Conservation (phyloP, 1,140 invertebrate species). For the Drosophila sp. region DNA sequence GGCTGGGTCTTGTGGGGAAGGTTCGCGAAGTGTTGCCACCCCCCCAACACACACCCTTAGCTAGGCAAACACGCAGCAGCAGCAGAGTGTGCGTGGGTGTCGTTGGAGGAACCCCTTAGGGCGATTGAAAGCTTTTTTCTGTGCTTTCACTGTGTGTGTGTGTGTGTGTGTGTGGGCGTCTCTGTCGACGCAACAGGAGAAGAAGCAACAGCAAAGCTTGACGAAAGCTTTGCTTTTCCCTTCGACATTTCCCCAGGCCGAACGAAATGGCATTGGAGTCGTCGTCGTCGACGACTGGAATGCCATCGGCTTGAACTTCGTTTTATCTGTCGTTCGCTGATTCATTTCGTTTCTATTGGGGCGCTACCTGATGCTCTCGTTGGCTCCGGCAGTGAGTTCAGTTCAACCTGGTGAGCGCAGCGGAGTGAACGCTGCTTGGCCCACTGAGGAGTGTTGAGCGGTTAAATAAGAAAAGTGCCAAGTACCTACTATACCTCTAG, state of each 20-base stretch:
- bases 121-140: slow-evolving; percentile 45
- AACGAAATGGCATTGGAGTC: slow-evolving; percentile 36
- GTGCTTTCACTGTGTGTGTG: slow-evolving; percentile 53
- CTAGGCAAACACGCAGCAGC: background rate
- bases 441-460: slow-evolving; percentile 66
- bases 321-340: slow-evolving; percentile 13
- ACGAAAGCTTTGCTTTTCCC: slow-evolving; percentile 52
- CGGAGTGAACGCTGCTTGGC: slow-evolving; percentile 64
- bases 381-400: slow-evolving; percentile 40
- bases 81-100: background rate
- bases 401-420: slow-evolving; percentile 82
- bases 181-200: slow-evolving; percentile 56
- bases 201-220: slow-evolving; percentile 43
- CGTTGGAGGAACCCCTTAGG: slow-evolving; percentile 10
- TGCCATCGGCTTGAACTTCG: slow-evolving; percentile 17
- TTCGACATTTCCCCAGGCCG: slow-evolving; percentile 54
- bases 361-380: slow-evolving; percentile 64
- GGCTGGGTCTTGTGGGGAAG: slow-evolving; percentile 15
- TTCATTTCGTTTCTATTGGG: slow-evolving; percentile 32
- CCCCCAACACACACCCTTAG: background rate
- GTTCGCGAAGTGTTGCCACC: slow-evolving; percentile 1
- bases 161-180: slow-evolving; percentile 67
- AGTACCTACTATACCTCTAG: slow-evolving; percentile 38
- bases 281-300: slow-evolving; percentile 35
- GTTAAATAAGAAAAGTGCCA: slow-evolving; percentile 81